Conservation (phyloP, 2,113 vertebrate species). For the Australoheros scitulus region DNA sequence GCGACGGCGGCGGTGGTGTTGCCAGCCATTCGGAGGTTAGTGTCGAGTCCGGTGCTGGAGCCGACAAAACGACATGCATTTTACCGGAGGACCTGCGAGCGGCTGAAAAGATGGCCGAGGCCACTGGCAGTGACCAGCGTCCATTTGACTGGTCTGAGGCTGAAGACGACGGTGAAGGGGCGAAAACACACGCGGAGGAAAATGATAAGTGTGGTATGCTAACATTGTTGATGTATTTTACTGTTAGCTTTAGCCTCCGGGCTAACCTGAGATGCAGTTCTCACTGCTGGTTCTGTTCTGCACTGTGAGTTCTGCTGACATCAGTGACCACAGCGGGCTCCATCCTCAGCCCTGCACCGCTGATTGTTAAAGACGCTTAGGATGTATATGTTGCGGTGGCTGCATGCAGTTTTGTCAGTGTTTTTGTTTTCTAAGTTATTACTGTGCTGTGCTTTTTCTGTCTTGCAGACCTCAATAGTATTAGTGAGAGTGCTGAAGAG, state of each 20-base stretch:
- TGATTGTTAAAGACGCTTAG: neutral
- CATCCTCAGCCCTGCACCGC: neutral
- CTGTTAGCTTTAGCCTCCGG: constrained; percentile 46
- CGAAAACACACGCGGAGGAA: constrained; percentile 9
- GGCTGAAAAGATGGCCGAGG: constrained; percentile 53
- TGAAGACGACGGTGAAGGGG: constrained; percentile 46
- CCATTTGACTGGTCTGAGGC: constrained; percentile 63
- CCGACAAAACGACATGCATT: constrained; percentile 55
- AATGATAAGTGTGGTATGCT: constrained; percentile 63
- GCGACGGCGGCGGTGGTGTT: constrained; percentile 27
- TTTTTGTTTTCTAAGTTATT: constrained; percentile 18
- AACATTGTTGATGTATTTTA: constrained; percentile 44
- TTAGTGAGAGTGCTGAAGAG: constrained; percentile 14
- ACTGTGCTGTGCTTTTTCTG: neutral
- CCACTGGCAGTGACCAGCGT: constrained; percentile 28
- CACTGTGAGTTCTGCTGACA: constrained; percentile 7
- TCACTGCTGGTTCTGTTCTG: neutral
- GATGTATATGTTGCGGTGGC: neutral
- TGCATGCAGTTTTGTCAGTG: neutral
- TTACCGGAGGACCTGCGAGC: constrained; percentile 40
- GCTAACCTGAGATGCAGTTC: constrained; percentile 31
- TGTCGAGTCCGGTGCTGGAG: constrained; percentile 55
- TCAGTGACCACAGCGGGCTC: neutral
- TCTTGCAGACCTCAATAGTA: constrained; percentile 30
- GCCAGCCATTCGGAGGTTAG: constrained; percentile 60